Conservation (phyloP, 2,888 invertebrate species). For the Amitus sp. region DNA sequence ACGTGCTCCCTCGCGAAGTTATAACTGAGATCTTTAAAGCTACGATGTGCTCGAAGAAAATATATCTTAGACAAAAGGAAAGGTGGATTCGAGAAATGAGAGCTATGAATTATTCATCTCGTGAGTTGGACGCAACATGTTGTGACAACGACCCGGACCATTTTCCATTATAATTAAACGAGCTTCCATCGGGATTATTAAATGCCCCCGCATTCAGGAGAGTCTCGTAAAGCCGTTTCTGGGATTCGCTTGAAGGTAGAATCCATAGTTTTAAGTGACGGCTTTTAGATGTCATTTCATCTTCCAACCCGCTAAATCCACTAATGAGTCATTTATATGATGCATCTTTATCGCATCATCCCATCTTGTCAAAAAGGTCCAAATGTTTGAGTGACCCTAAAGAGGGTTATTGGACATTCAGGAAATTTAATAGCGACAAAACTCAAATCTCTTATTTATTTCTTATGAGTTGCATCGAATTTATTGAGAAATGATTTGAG, state of each 20-base stretch:
- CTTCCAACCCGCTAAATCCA: too few relatives aligned
- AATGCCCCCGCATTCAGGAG: neutral
- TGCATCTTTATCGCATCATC: too few relatives aligned
- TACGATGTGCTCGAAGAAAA: constrained; percentile 12
- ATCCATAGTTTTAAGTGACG: too few relatives aligned
- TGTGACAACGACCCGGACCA: neutral
- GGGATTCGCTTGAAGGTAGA: neutral
- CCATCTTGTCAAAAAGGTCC: too few relatives aligned
- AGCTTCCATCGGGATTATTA: neutral
- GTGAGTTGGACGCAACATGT: neutral
- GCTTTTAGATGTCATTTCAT: too few relatives aligned
- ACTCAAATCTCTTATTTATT: too few relatives aligned
- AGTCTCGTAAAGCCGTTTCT: neutral
- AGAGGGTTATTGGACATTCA: too few relatives aligned
- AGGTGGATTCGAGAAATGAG: constrained; percentile 6
- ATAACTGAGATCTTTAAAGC: constrained; percentile 14
- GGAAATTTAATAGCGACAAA: too few relatives aligned
- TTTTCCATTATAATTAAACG: constrained; percentile 1
- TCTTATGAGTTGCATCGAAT: too few relatives aligned
- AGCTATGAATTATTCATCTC: constrained; percentile 18
- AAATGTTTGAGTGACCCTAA: too few relatives aligned
- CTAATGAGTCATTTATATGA: too few relatives aligned
- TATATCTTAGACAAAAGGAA: constrained; percentile 13
- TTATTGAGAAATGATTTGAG: too few relatives aligned
- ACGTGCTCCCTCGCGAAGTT: constrained; percentile 13